These are phyloP conservation scores for Phorcus lineatus DNA, from an alignment of 2,888 invertebrate genomes.

Conservation along the genomic window DNA sequence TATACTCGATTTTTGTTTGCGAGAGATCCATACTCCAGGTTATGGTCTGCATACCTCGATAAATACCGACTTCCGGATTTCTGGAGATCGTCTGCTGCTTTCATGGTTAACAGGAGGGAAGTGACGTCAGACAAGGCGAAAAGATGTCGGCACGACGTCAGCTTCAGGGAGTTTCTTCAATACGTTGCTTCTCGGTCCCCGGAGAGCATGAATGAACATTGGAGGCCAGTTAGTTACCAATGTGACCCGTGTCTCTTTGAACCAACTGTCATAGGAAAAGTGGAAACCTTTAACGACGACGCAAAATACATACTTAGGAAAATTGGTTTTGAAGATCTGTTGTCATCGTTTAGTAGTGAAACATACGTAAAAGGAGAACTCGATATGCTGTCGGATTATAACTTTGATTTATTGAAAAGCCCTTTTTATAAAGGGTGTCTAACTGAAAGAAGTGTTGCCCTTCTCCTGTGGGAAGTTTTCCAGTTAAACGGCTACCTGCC, in stretches of 20 bases:
- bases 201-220: slow-evolving; percentile 15
- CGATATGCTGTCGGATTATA: too few species aligned
- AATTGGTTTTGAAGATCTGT: background rate
- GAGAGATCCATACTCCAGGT: slow-evolving; percentile 39
- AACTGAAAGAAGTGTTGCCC: too few species aligned
- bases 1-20: slow-evolving; percentile 40
- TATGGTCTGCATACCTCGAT: slow-evolving; percentile 41
- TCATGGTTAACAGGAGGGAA: too few species aligned
- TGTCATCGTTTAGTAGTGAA: too few species aligned
- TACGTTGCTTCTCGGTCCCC: background rate
- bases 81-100: slow-evolving; percentile 24
- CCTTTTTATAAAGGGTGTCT: too few species aligned
- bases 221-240: background rate
- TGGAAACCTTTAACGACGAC: slow-evolving; percentile 41
- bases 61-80: slow-evolving; percentile 43
- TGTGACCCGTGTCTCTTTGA: slow-evolving; percentile 21
- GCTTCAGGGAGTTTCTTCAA: slow-evolving; percentile 23
- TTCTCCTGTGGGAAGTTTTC: too few species aligned
- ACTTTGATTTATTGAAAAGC: too few species aligned
- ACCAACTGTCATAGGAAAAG: slow-evolving; percentile 33
- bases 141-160: slow-evolving; percentile 7
- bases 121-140: too few species aligned
- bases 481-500: too few species aligned
- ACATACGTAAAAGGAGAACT: too few species aligned
- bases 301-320: slow-evolving; percentile 28